Percentiles rank a stretch among this genome's conserved stretches.
Evolutionary conservation across 2,888 invertebrate species (phyloP).

Genomic region (Trachelus troglodyta): DNA sequence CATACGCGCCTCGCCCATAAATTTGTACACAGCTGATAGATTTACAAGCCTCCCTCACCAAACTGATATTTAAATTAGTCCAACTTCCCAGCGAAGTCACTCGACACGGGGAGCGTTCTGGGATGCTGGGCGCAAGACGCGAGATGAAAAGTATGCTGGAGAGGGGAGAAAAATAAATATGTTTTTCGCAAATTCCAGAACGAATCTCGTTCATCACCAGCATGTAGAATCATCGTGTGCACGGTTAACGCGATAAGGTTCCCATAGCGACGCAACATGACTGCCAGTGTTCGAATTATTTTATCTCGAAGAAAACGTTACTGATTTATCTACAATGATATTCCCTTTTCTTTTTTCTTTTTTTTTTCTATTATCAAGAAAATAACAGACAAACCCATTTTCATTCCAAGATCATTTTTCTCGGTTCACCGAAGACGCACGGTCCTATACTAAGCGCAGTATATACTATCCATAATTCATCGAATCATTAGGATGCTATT

Average conservation of each 20-base stretch:
- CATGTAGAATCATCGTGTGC: not conserved
- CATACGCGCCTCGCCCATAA: slow-evolving; percentile 61
- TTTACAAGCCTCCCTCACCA: slow-evolving; percentile 63
- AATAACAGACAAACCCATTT: not conserved
- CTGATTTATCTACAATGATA: not conserved
- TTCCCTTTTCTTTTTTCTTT: not conserved
- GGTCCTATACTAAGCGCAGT: slow-evolving; percentile 1
- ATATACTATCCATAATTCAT: slow-evolving; percentile 35
- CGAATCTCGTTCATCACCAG: not conserved
- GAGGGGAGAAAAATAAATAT: not conserved
- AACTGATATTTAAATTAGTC: slow-evolving; percentile 67
- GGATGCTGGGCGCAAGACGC: not conserved
- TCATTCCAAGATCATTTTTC: not conserved
- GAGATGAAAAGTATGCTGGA: not conserved
- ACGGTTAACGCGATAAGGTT: not conserved
- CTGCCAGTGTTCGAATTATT: not conserved
- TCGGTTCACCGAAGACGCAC: not conserved
- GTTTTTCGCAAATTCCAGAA: slow-evolving; percentile 5
- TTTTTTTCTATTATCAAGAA: not conserved
- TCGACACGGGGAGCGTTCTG: slow-evolving; percentile 12
- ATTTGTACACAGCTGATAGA: slow-evolving; percentile 63
- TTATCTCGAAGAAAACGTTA: not conserved
- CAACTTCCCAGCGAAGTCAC: slow-evolving; percentile 54
- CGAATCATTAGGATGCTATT: slow-evolving; percentile 26
- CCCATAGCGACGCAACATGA: not conserved